A percentile compares a stretch with the other conserved stretches of the same genome.
These are phyloP conservation scores for Halichoeres trimaculatus DNA, from an alignment of 2,113 vertebrate genomes.

Conservation along the genomic window DNA sequence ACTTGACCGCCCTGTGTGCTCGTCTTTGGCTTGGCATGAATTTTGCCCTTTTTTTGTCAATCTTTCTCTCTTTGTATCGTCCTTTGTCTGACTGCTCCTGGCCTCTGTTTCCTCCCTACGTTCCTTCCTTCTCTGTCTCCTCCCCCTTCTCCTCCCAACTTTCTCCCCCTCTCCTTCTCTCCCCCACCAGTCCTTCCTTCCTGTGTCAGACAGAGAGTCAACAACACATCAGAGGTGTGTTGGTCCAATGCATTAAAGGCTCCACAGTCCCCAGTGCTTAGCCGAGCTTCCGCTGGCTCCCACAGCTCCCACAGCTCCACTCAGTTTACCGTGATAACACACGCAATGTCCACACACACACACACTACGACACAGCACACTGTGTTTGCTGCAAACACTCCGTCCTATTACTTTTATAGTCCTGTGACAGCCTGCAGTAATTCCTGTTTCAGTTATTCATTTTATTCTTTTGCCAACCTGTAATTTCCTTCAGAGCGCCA, in stretches of 20 bases:
- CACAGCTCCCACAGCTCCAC: slow-evolving; percentile 16
- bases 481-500: no score
- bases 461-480: neutral
- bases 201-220: slow-evolving; percentile 20
- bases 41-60: neutral
- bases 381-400: no score
- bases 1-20: no score
- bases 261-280: slow-evolving; percentile 9
- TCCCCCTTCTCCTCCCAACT: no score
- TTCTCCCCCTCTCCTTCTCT: neutral
- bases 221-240: slow-evolving; percentile 38
- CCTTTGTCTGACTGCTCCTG: no score
- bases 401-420: no score
- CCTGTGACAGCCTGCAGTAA: neutral
- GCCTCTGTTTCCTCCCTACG: neutral
- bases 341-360: neutral
- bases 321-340: slow-evolving; percentile 14
- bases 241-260: slow-evolving; percentile 37
- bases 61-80: neutral
- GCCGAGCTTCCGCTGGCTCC: slow-evolving; percentile 20
- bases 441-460: neutral
- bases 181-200: slow-evolving; percentile 4
- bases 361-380: neutral
- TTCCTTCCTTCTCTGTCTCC: neutral
- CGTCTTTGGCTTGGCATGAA: no score